A percentile compares a stretch with the other conserved stretches of the same genome.
These are phyloP conservation scores for Macroramphosus scolopax DNA, from an alignment of 2,797 vertebrate species.

Conservation along the genomic window DNA sequence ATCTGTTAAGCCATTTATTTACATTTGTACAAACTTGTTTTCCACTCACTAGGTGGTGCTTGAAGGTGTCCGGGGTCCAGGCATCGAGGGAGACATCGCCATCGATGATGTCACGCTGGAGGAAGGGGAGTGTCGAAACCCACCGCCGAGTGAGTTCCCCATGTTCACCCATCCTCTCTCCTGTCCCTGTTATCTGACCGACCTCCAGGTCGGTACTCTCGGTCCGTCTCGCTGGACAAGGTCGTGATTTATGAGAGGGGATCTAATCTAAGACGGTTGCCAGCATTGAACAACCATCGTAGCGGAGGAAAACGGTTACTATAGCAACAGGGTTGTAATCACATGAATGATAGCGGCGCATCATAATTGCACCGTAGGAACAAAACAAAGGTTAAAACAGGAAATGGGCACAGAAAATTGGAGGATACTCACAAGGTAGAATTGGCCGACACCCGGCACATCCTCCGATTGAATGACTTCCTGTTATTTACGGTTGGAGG, in stretches of 20 bases:
- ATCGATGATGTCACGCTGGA: conserved; percentile 93
- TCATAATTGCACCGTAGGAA: conserved; percentile 58
- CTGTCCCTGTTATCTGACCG: conserved; percentile 9
- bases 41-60: conserved; percentile 83
- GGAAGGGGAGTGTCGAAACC: conserved; percentile 93
- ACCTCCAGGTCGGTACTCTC: conserved; percentile 4
- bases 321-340: conserved; percentile 63
- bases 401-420: conserved; percentile 47
- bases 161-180: not conserved
- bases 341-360: conserved; percentile 57
- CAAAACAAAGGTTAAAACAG: conserved; percentile 49
- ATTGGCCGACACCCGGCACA: conserved; percentile 22
- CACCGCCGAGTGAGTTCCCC: conserved; percentile 84
- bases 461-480: conserved; percentile 31
- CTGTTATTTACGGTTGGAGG: conserved; percentile 25
- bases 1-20: conserved; percentile 15
- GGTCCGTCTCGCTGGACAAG: conserved; percentile 1
- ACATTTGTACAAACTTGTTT: conserved; percentile 20
- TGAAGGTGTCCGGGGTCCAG: conserved; percentile 92
- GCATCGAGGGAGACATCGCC: conserved; percentile 97
- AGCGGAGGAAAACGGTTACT: conserved; percentile 37
- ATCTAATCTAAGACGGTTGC: conserved; percentile 51
- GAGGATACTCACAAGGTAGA: conserved; percentile 41
- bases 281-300: conserved; percentile 31
- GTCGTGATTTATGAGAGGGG: conserved; percentile 44